Evolutionary conservation across 2,113 vertebrate species (phyloP).

Genomic region (Halcyon senegalensis): DNA sequence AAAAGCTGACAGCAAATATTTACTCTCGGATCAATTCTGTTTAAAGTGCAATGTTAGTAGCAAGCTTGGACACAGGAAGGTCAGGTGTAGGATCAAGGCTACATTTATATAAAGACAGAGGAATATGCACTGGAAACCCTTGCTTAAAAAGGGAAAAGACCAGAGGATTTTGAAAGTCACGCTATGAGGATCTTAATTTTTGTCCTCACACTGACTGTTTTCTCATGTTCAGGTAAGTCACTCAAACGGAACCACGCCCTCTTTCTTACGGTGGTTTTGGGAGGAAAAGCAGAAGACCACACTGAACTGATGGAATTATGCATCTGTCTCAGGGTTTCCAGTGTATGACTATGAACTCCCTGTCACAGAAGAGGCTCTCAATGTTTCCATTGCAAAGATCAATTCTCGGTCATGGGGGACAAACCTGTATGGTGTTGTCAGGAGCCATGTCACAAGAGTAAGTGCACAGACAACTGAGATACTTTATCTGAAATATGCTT

Average conservation of each 20-base stretch:
- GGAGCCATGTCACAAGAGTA: slow-evolving; percentile 55
- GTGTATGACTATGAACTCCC: slow-evolving; percentile 59
- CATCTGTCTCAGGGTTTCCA: slow-evolving; percentile 50
- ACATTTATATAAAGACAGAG: not conserved
- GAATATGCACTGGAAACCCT: not conserved
- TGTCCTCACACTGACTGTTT: not conserved
- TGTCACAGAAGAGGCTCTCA: slow-evolving; percentile 55
- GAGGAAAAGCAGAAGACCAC: not conserved
- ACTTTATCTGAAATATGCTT: not conserved
- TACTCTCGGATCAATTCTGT: slow-evolving; percentile 36
- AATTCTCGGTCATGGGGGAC: slow-evolving; percentile 52
- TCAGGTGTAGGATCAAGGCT: not conserved
- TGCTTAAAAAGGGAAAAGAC: not conserved
- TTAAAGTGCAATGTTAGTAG: slow-evolving; percentile 9
- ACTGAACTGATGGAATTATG: not conserved
- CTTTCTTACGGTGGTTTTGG: not conserved
- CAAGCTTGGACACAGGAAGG: not conserved
- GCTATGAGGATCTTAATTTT: not conserved
- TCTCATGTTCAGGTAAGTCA: slow-evolving; percentile 47
- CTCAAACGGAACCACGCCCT: accelerated
- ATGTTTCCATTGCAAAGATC: slow-evolving; percentile 62
- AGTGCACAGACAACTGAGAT: not conserved
- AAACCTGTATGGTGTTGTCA: slow-evolving; percentile 51
- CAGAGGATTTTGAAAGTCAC: not conserved
- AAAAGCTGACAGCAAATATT: slow-evolving; percentile 57